phyloP scores from a whole-genome alignment of 2,113 vertebrate genomes.

The Eurypyga helias region DNA sequence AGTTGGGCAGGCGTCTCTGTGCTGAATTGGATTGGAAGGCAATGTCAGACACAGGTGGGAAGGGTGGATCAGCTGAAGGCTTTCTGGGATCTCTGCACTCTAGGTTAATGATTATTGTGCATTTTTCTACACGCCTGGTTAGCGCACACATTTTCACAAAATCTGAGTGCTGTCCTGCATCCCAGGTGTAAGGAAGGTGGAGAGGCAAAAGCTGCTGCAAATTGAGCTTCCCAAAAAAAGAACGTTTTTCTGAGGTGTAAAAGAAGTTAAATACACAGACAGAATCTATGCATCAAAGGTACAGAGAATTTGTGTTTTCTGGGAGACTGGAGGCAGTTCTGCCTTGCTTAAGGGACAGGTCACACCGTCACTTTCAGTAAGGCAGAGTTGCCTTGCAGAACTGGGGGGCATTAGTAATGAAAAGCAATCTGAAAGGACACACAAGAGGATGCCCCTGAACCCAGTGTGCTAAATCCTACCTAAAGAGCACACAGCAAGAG shows the following conservation, averaged over 20 bases:
- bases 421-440: background rate
- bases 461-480: background rate
- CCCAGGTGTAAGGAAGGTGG: accelerated
- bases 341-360: background rate
- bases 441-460: background rate
- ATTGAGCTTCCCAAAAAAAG: background rate
- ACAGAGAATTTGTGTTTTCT: background rate
- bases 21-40: background rate
- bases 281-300: background rate
- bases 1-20: background rate
- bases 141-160: accelerated
- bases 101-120: accelerated
- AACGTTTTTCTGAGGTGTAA: background rate
- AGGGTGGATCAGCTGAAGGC: accelerated
- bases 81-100: background rate
- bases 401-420: background rate
- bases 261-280: background rate
- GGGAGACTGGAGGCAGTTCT: background rate
- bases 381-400: background rate
- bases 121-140: background rate
- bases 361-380: accelerated
- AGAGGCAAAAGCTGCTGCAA: background rate
- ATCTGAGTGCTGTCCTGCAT: too few species aligned
- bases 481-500: background rate
- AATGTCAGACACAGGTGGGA: background rate